phyloP scores from a whole-genome alignment of 35 echinoderm and acorn worm species.

The Antedon bifida region DNA sequence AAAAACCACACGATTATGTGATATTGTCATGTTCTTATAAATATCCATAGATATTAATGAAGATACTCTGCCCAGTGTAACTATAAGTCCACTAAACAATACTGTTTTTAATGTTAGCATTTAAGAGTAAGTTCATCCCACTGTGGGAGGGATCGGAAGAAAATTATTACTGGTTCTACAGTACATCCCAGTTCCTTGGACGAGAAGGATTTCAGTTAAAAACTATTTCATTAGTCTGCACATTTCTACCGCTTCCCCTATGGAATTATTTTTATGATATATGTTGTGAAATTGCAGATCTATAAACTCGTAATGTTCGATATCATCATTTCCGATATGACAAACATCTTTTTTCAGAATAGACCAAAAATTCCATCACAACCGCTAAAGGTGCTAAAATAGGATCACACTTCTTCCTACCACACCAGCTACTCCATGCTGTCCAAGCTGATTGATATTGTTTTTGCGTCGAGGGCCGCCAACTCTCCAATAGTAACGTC shows the following conservation, averaged over 20 bases:
- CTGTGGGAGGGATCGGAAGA: not conserved
- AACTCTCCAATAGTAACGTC: conserved; percentile 2
- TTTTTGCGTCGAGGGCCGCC: not conserved
- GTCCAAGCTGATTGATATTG: conserved; percentile 1
- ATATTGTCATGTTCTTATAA: too few species aligned
- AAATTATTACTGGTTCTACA: conserved; percentile 1
- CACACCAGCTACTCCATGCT: conserved; percentile 7
- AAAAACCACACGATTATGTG: too few species aligned
- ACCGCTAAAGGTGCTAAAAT: conserved; percentile 15
- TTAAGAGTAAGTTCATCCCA: not conserved
- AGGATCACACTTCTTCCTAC: not conserved
- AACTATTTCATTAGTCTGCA: conserved; percentile 6
- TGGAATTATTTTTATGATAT: not conserved
- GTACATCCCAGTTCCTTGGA: conserved; percentile 16
- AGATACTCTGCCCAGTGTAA: too few species aligned
- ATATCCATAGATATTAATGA: too few species aligned
- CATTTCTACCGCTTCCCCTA: not conserved
- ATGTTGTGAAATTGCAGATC: not conserved
- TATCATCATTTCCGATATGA: too few species aligned
- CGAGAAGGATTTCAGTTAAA: conserved; percentile 3
- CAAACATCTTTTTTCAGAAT: not conserved
- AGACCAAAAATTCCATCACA: conserved; percentile 2
- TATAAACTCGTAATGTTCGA: not conserved
- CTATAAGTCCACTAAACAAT: too few species aligned
- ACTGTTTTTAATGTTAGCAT: conserved; percentile 12